Conservation (phyloP, 1,140 invertebrate species). For the Hestina assimilis region DNA sequence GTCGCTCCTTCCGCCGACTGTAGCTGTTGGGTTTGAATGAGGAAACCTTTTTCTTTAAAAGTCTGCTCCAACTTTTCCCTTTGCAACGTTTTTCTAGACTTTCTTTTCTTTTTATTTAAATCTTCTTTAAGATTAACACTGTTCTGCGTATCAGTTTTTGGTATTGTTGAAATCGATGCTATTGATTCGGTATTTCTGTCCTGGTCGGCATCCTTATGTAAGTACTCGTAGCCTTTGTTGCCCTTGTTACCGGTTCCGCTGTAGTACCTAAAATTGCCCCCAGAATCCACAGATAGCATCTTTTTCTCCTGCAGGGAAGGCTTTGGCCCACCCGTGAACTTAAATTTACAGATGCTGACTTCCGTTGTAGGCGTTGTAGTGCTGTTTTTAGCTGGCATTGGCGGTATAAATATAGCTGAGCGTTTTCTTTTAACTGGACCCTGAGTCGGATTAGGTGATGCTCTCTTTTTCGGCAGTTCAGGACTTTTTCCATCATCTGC, state of each 20-base stretch:
- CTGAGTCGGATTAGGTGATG: constrained; percentile 49
- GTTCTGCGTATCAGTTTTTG: constrained; percentile 53
- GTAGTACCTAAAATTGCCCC: constrained; percentile 91
- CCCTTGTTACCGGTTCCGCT: constrained; percentile 88
- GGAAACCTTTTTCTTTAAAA: constrained; percentile 94
- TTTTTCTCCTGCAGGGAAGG: constrained; percentile 93
- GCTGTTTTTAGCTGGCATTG: constrained; percentile 84
- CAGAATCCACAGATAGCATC: constrained; percentile 91
- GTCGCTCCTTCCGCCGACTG: constrained; percentile 95
- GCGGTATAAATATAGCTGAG: constrained; percentile 89
- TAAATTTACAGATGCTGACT: constrained; percentile 95
- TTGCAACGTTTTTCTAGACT: constrained; percentile 89
- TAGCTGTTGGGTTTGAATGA: constrained; percentile 94
- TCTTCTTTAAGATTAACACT: constrained; percentile 55
- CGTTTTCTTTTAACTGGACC: constrained; percentile 85
- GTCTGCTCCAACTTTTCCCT: constrained; percentile 93
- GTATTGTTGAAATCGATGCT: constrained; percentile 44
- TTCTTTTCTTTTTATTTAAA: constrained; percentile 81
- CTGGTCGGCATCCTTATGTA: constrained; percentile 84
- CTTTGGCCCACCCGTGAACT: constrained; percentile 92
- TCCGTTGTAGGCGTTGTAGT: constrained; percentile 86
- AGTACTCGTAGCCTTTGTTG: constrained; percentile 87
- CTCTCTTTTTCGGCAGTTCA: constrained; percentile 50
- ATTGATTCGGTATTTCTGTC: constrained; percentile 47
- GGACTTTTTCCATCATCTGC: constrained; percentile 50